phyloP scores from a whole-genome alignment of 64 coral and sea anemone genomes.

The Stichodactyla mertensii region DNA sequence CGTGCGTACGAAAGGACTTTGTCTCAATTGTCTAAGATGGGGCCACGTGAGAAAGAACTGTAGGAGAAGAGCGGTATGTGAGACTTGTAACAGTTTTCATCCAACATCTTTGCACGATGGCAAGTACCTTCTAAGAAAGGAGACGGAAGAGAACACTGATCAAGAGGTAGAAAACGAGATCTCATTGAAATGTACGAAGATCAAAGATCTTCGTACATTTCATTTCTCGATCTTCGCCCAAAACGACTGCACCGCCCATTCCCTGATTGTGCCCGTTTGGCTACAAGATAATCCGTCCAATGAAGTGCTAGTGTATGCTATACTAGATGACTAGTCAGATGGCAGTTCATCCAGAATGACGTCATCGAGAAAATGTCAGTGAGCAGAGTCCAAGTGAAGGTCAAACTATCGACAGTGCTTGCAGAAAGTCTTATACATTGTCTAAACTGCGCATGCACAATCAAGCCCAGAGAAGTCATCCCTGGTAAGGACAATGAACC shows the following conservation, averaged over 20 bases:
- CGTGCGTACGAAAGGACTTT: conserved; percentile 6
- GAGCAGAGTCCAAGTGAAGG: conserved; percentile 25
- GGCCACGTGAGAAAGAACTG: conserved; percentile 32
- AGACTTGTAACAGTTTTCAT: too few species aligned
- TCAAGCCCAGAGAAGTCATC: conserved; percentile 65
- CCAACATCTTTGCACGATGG: too few species aligned
- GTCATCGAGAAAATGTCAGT: conserved; percentile 20
- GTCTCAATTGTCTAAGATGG: conserved; percentile 17
- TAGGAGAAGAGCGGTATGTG: not conserved
- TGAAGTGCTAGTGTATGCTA: conserved; percentile 22
- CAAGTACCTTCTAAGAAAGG: not conserved
- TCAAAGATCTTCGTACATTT: too few species aligned
- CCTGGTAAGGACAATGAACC: conserved; percentile 41
- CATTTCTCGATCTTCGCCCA: too few species aligned
- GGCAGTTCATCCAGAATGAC: conserved; percentile 43
- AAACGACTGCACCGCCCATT: not conserved
- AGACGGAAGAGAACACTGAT: not conserved
- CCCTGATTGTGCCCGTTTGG: conserved; percentile 52
- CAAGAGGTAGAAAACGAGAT: too few species aligned
- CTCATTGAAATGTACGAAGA: not conserved
- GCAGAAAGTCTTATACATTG: not conserved
- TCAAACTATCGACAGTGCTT: conserved; percentile 61
- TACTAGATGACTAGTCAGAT: conserved; percentile 65
- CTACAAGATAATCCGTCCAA: conserved; percentile 30
- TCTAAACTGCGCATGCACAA: conserved; percentile 46